Percentiles rank a stretch among this genome's conserved stretches.
These are phyloP conservation scores for Aurelia aurita DNA, from an alignment of 30 jellyfish, hydroid and myxozoan genomes.

Conservation along the genomic window DNA sequence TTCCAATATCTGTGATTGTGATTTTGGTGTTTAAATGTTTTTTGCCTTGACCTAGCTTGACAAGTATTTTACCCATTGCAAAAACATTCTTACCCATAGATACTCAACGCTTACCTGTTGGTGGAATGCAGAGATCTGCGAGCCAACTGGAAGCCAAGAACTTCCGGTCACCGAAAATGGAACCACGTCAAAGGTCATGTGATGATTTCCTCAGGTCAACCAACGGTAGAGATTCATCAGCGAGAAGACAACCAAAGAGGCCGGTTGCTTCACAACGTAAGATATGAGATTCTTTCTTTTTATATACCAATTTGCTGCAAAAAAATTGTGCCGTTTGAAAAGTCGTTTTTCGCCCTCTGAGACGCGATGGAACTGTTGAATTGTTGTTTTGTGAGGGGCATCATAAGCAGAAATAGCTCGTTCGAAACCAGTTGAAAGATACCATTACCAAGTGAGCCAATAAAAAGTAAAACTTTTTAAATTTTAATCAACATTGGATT, in stretches of 20 bases:
- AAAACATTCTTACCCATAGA: neutral
- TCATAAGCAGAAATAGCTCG: too few relatives aligned
- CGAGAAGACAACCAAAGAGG: slow-evolving; percentile 72
- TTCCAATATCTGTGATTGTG: too few relatives aligned
- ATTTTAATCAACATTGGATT: too few relatives aligned
- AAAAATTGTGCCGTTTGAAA: neutral
- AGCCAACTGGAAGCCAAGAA: slow-evolving; percentile 87
- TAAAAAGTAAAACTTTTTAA: too few relatives aligned
- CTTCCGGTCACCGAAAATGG: slow-evolving; percentile 83
- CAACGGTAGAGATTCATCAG: slow-evolving; percentile 49
- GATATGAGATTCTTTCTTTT: slow-evolving; percentile 5
- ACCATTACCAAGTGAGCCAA: too few relatives aligned
- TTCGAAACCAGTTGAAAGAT: too few relatives aligned
- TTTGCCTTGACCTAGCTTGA: too few relatives aligned
- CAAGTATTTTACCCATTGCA: too few relatives aligned
- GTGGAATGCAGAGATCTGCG: slow-evolving; percentile 94
- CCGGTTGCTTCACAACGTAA: slow-evolving; percentile 94
- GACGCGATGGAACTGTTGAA: too few relatives aligned
- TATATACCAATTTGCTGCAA: neutral
- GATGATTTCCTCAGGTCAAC: slow-evolving; percentile 77
- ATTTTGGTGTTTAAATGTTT: too few relatives aligned
- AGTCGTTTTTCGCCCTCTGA: too few relatives aligned
- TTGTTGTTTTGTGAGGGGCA: too few relatives aligned
- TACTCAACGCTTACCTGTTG: slow-evolving; percentile 36
- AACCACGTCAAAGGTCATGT: slow-evolving; percentile 97